Evolutionary conservation across 2,888 invertebrate genomes (phyloP).

Genomic region (Cephus pulcher): DNA sequence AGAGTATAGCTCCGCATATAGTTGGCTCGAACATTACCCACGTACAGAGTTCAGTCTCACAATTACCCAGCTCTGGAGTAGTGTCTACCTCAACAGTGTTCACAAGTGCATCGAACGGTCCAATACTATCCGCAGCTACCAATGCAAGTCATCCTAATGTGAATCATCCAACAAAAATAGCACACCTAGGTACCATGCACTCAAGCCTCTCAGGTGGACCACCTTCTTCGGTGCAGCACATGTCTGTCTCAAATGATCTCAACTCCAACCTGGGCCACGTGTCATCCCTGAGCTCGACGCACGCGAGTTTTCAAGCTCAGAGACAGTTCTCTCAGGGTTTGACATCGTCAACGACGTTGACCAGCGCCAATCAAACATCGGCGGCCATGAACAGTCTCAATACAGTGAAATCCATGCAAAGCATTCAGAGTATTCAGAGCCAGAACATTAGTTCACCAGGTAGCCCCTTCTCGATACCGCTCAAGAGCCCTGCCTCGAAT

Average conservation of each 20-base stretch:
- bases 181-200: constrained; percentile 61
- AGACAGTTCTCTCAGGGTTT: constrained; percentile 54
- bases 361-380: constrained; percentile 37
- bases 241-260: constrained; percentile 50
- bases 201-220: constrained; percentile 53
- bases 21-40: constrained; percentile 59
- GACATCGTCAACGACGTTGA: constrained; percentile 39
- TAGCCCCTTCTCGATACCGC: constrained; percentile 63
- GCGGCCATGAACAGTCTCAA: constrained; percentile 45
- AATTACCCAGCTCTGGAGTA: constrained; percentile 50
- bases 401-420: constrained; percentile 60
- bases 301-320: constrained; percentile 47
- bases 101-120: constrained; percentile 56
- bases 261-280: constrained; percentile 51
- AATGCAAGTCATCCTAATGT: constrained; percentile 41
- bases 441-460: constrained; percentile 61
- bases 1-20: constrained; percentile 62
- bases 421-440: constrained; percentile 48
- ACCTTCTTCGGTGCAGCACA: constrained; percentile 47
- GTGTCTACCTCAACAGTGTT: constrained; percentile 54
- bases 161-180: constrained; percentile 51
- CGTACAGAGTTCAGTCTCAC: constrained; percentile 49
- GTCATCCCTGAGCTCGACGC: constrained; percentile 30
- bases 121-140: constrained; percentile 51
- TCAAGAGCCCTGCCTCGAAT: constrained; percentile 64